Evolutionary conservation across 2,113 vertebrate species (phyloP).

Genomic region (Psammodynastes pulverulentus): DNA sequence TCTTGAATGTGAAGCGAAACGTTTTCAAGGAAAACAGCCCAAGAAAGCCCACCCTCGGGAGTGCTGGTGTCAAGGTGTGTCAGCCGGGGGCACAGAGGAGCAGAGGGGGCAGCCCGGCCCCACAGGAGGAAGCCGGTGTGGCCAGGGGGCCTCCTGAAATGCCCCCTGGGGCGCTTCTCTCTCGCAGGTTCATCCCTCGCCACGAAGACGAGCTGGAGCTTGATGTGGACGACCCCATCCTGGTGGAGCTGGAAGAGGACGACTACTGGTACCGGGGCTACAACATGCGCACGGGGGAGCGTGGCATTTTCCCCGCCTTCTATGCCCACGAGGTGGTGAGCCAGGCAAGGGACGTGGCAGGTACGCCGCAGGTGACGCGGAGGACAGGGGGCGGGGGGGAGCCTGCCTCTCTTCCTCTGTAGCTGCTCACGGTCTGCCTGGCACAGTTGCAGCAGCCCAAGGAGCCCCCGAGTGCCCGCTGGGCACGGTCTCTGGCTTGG

Average conservation of each 20-base stretch:
- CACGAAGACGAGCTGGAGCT: slow-evolving; percentile 93
- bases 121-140: background rate
- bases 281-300: slow-evolving; percentile 94
- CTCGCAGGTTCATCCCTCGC: slow-evolving; percentile 88
- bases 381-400: background rate
- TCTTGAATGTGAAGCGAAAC: background rate
- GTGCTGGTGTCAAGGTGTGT: background rate
- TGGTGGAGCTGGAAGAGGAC: slow-evolving; percentile 91
- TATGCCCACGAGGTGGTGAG: slow-evolving; percentile 90
- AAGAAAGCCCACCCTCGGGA: background rate
- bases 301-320: slow-evolving; percentile 93
- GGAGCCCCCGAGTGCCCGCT: background rate
- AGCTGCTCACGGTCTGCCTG: background rate
- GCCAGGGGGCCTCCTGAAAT: too few relatives aligned
- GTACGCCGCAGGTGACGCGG: slow-evolving; percentile 61
- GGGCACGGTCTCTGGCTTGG: too few relatives aligned
- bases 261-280: slow-evolving; percentile 97
- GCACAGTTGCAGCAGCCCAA: background rate
- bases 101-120: background rate
- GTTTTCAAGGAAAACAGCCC: background rate
- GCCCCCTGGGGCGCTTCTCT: background rate
- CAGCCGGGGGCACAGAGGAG: background rate
- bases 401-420: background rate
- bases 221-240: slow-evolving; percentile 91
- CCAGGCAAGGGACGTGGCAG: slow-evolving; percentile 79